phyloP scores from a whole-genome alignment of 2,797 vertebrate species.

The Pterois miles region DNA sequence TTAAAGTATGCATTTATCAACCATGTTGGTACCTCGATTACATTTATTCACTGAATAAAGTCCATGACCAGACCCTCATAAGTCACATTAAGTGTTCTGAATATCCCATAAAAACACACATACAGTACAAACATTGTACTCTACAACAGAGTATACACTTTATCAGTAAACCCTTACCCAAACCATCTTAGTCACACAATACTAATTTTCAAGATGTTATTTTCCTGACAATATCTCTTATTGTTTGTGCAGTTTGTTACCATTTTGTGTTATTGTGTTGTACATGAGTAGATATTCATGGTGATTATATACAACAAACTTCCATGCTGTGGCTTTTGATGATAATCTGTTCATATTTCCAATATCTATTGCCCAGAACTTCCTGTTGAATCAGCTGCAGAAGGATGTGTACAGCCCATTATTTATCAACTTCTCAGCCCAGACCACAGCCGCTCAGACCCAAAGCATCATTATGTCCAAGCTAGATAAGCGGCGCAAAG shows the following conservation, averaged over 20 bases:
- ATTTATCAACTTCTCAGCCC: constrained; percentile 94
- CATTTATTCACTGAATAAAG: neutral
- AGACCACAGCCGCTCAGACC: constrained; percentile 94
- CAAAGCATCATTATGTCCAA: constrained; percentile 95
- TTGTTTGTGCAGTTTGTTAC: neutral
- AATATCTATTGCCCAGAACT: constrained; percentile 82
- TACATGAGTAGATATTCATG: neutral
- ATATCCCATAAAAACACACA: neutral
- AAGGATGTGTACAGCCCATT: constrained; percentile 90
- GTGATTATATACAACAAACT: neutral
- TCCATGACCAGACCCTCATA: neutral
- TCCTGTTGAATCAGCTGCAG: constrained; percentile 88
- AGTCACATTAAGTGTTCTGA: neutral
- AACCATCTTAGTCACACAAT: neutral
- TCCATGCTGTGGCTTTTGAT: neutral
- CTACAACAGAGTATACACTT: neutral
- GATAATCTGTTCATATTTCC: constrained; percentile 27
- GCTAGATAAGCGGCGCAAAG: constrained; percentile 92
- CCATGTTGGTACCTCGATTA: neutral
- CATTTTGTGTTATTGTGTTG: neutral
- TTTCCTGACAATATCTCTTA: neutral
- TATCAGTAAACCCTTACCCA: neutral
- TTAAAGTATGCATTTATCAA: neutral
- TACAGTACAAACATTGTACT: neutral
- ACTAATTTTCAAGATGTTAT: neutral